Evolutionary conservation across 2,113 vertebrate species (phyloP).

Genomic region (Chaenogobius annularis): DNA sequence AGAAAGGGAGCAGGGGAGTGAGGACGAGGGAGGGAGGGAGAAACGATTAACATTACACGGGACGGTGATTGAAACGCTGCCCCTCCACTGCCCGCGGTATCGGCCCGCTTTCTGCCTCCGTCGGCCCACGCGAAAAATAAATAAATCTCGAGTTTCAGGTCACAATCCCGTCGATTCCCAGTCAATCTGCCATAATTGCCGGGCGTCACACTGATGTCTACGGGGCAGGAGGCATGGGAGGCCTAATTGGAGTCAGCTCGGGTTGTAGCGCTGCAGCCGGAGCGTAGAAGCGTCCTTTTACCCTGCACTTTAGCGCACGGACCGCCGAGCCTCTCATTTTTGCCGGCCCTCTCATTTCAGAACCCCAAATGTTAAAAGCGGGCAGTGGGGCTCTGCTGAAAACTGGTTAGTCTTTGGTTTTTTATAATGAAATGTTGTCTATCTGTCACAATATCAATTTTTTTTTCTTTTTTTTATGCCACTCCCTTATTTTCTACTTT

Average conservation of each 20-base stretch:
- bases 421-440: neutral
- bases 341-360: no score
- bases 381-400: no score
- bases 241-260: constrained; percentile 79
- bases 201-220: constrained; percentile 66
- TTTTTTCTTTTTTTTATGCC: no score
- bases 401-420: neutral
- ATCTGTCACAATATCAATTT: no score
- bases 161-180: constrained; percentile 75
- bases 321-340: constrained; percentile 30
- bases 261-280: constrained; percentile 57
- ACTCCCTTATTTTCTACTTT: no score
- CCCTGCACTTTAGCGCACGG: constrained; percentile 35
- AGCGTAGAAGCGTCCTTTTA: constrained; percentile 22
- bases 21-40: constrained; percentile 36
- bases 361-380: neutral
- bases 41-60: constrained; percentile 66
- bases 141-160: constrained; percentile 79
- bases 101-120: constrained; percentile 46
- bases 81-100: constrained; percentile 42
- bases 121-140: constrained; percentile 52
- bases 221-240: constrained; percentile 61
- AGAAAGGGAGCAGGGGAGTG: neutral
- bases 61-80: constrained; percentile 75
- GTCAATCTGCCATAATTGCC: constrained; percentile 78